Conservation (phyloP, 2,888 invertebrate species). For the Hypercompe scribonia region DNA sequence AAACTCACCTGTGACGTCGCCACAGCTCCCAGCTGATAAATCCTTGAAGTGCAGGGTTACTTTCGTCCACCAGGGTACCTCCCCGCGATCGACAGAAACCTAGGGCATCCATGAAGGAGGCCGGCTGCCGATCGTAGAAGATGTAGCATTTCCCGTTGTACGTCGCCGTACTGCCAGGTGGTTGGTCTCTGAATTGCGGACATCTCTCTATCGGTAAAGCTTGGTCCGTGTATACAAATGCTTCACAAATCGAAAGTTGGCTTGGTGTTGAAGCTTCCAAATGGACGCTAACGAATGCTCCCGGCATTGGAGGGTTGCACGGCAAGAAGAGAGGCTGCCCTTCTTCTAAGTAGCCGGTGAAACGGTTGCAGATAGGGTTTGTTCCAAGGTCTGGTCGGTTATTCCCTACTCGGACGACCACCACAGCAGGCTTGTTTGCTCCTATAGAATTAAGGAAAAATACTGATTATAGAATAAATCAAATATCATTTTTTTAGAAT, state of each 20-base stretch:
- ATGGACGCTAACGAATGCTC: constrained; percentile 97
- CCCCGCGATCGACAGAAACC: constrained; percentile 93
- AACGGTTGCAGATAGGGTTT: constrained; percentile 96
- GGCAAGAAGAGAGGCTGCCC: constrained; percentile 96
- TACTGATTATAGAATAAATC: neutral
- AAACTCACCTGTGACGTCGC: constrained; percentile 91
- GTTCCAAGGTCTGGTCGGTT: constrained; percentile 96
- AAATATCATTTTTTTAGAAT: neutral
- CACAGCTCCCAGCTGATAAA: constrained; percentile 98
- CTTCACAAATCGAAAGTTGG: constrained; percentile 96
- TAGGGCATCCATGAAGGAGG: constrained; percentile 92
- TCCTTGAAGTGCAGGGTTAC: constrained; percentile 96
- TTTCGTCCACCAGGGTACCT: constrained; percentile 95
- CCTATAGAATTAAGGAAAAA: constrained; percentile 77
- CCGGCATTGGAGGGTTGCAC: constrained; percentile 98
- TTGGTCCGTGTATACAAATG: constrained; percentile 97
- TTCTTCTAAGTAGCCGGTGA: constrained; percentile 94
- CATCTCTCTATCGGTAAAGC: constrained; percentile 96
- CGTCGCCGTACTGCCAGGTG: constrained; percentile 96
- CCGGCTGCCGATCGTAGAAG: constrained; percentile 95
- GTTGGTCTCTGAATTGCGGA: constrained; percentile 96
- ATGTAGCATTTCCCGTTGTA: constrained; percentile 98
- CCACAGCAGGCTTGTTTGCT: constrained; percentile 92
- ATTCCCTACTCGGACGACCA: constrained; percentile 96
- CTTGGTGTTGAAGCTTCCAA: constrained; percentile 91